Evolutionary conservation across 2,113 vertebrate species (phyloP).

Genomic region (Xyliphius kryptos): DNA sequence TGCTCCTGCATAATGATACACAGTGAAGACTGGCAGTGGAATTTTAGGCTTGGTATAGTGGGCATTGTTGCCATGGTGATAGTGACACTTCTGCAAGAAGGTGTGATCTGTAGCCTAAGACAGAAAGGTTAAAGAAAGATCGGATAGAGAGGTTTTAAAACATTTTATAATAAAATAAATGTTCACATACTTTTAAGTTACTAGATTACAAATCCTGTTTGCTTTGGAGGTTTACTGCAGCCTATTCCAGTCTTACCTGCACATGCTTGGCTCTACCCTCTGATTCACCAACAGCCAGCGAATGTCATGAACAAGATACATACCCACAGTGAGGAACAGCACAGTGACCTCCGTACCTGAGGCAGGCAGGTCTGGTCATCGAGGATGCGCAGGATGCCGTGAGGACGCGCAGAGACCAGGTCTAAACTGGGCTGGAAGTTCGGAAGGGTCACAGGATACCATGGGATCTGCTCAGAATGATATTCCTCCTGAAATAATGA

Average conservation of each 20-base stretch:
- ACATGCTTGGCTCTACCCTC: too few species aligned
- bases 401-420: constrained; percentile 71
- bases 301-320: too few species aligned
- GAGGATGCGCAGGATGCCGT: constrained; percentile 79
- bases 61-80: constrained; percentile 74
- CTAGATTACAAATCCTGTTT: too few species aligned
- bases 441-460: constrained; percentile 65
- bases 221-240: too few species aligned
- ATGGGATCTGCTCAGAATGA: constrained; percentile 69
- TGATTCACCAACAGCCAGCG: too few species aligned
- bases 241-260: too few species aligned
- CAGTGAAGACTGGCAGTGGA: constrained; percentile 82
- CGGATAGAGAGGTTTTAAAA: too few species aligned
- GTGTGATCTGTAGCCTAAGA: constrained; percentile 87
- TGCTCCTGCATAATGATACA: constrained; percentile 80
- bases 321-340: neutral
- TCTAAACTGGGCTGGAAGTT: constrained; percentile 68
- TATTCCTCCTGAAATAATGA: constrained; percentile 75
- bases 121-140: constrained; percentile 13
- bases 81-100: constrained; percentile 93
- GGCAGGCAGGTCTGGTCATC: constrained; percentile 80
- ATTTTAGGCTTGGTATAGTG: constrained; percentile 81
- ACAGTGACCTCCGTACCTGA: constrained; percentile 64
- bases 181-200: too few species aligned
- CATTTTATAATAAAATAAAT: too few species aligned